These are phyloP conservation scores for Leptoclinus maculatus DNA, from an alignment of 2,797 vertebrate species.

Conservation along the genomic window DNA sequence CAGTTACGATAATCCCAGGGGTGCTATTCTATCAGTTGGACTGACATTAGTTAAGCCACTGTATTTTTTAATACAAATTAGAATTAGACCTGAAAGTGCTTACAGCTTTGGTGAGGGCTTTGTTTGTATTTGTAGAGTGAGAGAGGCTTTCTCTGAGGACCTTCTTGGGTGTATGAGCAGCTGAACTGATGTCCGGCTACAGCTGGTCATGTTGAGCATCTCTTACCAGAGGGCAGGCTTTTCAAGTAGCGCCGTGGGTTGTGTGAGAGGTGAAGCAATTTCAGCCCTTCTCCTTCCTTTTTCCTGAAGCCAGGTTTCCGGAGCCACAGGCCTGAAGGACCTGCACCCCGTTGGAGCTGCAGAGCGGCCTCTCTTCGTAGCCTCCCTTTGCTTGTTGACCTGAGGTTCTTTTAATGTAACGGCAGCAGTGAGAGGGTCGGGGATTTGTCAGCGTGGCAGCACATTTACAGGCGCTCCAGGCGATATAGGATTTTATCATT, in stretches of 20 bases:
- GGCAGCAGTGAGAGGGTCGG: constrained; percentile 25
- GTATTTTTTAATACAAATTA: not conserved
- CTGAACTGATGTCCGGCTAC: constrained; percentile 45
- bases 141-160: not conserved
- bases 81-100: not conserved
- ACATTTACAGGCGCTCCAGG: not conserved
- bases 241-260: constrained; percentile 45
- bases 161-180: constrained; percentile 28
- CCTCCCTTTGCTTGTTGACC: not conserved
- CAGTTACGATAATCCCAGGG: not conserved
- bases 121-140: not conserved
- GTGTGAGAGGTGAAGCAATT: constrained; percentile 59
- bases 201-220: constrained; percentile 38
- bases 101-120: not conserved
- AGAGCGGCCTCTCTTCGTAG: not conserved
- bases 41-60: not conserved
- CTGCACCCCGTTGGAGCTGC: constrained; percentile 21
- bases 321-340: constrained; percentile 6
- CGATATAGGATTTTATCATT: not conserved
- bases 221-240: constrained; percentile 59
- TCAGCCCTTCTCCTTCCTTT: constrained; percentile 7
- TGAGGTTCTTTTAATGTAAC: constrained; percentile 12
- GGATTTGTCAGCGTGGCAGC: not conserved
- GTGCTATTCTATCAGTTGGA: not conserved
- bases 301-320: constrained; percentile 19